phyloP scores from a whole-genome alignment of 2,888 invertebrate genomes.

The Drosophila anceps region DNA sequence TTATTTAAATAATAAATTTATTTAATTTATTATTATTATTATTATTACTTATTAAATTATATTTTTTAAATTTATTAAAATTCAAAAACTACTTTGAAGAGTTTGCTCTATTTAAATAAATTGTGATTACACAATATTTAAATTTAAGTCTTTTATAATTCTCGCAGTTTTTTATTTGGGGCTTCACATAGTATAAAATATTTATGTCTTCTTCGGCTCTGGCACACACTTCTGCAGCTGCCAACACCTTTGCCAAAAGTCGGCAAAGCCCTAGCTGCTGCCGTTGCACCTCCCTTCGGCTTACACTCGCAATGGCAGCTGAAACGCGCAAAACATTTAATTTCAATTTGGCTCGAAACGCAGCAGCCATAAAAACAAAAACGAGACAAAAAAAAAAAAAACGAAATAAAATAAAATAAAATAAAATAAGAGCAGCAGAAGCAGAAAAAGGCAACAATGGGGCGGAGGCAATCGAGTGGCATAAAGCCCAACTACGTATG shows the following conservation, averaged over 20 bases:
- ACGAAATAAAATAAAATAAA: slow-evolving; percentile 1
- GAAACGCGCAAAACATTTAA: slow-evolving; percentile 55
- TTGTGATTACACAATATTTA: neutral
- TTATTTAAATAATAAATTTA: too few relatives aligned
- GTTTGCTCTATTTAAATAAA: neutral
- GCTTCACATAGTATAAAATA: neutral
- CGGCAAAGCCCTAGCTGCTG: neutral
- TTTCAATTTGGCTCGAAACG: slow-evolving; percentile 64
- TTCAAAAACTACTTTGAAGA: too few relatives aligned
- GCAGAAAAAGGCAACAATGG: neutral
- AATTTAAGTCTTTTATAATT: neutral
- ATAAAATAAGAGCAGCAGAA: slow-evolving; percentile 8
- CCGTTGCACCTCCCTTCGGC: too few relatives aligned
- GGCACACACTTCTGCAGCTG: slow-evolving; percentile 18
- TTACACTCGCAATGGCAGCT: slow-evolving; percentile 3
- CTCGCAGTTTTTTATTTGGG: neutral
- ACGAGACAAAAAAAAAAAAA: slow-evolving; percentile 7
- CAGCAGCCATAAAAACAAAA: slow-evolving; percentile 43
- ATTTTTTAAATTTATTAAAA: too few relatives aligned
- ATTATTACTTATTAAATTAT: too few relatives aligned
- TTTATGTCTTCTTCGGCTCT: neutral
- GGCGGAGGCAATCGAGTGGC: slow-evolving; percentile 5
- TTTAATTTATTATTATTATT: too few relatives aligned
- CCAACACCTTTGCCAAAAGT: slow-evolving; percentile 40
- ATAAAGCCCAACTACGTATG: slow-evolving; percentile 22